phyloP scores from a whole-genome alignment of 2,797 vertebrate genomes.

The Streptopelia turtur region DNA sequence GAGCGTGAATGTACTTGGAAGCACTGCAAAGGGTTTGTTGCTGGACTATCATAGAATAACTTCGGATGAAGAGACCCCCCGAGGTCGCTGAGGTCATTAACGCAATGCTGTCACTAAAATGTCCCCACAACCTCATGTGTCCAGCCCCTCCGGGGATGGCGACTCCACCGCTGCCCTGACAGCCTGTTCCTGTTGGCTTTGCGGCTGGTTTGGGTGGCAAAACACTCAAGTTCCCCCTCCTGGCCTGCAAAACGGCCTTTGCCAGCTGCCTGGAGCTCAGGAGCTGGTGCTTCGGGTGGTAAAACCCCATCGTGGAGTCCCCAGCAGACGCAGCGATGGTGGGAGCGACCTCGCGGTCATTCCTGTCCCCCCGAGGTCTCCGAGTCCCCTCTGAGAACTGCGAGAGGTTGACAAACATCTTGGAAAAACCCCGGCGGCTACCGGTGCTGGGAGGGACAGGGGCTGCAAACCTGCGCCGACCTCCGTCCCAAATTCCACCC shows the following conservation, averaged over 20 bases:
- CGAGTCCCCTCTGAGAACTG: neutral
- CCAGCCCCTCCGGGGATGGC: too few species aligned
- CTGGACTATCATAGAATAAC: neutral
- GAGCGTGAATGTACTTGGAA: rapidly evolving
- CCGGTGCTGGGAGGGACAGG: neutral
- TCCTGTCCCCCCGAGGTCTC: neutral
- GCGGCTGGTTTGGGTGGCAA: neutral
- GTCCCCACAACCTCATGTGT: too few species aligned
- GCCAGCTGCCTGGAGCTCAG: neutral
- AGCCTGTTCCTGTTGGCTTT: neutral
- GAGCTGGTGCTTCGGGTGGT: neutral
- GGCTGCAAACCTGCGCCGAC: neutral
- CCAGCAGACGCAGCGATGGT: too few species aligned
- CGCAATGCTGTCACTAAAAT: too few species aligned
- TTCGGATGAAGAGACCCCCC: too few species aligned
- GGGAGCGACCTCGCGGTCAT: neutral
- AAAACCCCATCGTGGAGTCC: neutral
- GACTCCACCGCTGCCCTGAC: too few species aligned
- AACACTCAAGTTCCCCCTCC: neutral
- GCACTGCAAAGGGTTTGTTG: rapidly evolving
- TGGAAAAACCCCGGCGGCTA: conserved; percentile 24
- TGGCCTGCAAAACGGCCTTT: neutral
- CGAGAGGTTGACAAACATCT: neutral
- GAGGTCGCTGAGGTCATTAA: too few species aligned
- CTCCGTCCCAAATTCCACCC: neutral